Conservation (phyloP, 1,140 invertebrate species). For the Achroia grisella region DNA sequence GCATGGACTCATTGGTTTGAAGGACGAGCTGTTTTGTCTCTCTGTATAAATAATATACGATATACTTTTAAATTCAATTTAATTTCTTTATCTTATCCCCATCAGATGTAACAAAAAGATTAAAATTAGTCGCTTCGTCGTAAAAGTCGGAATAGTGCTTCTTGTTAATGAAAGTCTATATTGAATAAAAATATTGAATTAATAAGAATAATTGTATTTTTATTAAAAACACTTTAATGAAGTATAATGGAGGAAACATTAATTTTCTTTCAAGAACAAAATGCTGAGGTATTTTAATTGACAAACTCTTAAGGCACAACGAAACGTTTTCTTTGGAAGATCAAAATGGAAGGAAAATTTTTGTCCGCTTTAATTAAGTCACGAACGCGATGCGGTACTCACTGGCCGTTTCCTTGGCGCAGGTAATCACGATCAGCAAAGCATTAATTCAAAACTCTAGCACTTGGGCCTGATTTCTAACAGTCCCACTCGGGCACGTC, state of each 20-base stretch:
- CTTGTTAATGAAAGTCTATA: too few species aligned
- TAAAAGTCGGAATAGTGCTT: too few species aligned
- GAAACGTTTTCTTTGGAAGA: conserved; percentile 12
- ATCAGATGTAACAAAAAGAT: too few species aligned
- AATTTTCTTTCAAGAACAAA: conserved; percentile 8
- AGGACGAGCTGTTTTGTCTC: too few species aligned
- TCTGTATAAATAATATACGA: too few species aligned
- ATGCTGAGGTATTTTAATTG: conserved; percentile 3
- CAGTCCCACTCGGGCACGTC: conserved; percentile 43
- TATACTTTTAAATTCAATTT: too few species aligned
- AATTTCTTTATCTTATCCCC: too few species aligned
- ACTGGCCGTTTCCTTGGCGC: conserved; percentile 31
- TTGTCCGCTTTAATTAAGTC: conserved; percentile 49
- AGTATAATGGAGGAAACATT: not conserved
- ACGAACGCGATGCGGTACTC: conserved; percentile 35
- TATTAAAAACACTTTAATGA: not conserved
- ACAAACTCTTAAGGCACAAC: conserved; percentile 4
- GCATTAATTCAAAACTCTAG: conserved; percentile 48
- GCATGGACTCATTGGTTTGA: too few species aligned
- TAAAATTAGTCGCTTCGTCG: too few species aligned
- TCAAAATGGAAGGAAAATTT: conserved; percentile 26
- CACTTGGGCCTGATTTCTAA: conserved; percentile 30
- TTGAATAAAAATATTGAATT: not conserved
- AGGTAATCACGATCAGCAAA: conserved; percentile 51
- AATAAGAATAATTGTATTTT: not conserved